Evolutionary conservation across 1,140 invertebrate species (phyloP).

Genomic region (Brachionus calyciflorus): DNA sequence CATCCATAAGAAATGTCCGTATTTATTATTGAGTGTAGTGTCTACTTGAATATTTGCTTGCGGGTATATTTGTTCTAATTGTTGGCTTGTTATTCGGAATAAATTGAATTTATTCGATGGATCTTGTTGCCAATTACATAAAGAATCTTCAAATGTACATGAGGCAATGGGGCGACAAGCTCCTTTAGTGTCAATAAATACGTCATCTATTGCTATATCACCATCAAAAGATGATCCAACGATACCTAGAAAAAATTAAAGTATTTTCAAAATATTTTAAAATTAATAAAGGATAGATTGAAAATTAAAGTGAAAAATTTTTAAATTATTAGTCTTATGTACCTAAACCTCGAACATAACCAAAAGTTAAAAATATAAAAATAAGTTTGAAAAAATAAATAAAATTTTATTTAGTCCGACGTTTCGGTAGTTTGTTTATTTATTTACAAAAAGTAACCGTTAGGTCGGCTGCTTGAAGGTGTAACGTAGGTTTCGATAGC

Average conservation of each 20-base stretch:
- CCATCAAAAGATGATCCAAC: slow-evolving; percentile 69
- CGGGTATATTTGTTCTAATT: neutral
- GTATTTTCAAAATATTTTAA: too few relatives aligned
- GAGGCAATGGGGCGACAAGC: slow-evolving; percentile 48
- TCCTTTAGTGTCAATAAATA: slow-evolving; percentile 52
- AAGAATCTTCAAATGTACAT: slow-evolving; percentile 51
- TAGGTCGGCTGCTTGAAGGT: too few relatives aligned
- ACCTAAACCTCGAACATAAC: slow-evolving; percentile 68
- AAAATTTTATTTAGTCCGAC: too few relatives aligned
- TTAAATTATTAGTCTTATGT: too few relatives aligned
- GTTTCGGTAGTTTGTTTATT: too few relatives aligned
- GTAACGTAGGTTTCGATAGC: too few relatives aligned
- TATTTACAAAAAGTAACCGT: too few relatives aligned
- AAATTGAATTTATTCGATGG: slow-evolving; percentile 24
- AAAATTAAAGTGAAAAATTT: too few relatives aligned
- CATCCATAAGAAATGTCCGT: slow-evolving; percentile 47
- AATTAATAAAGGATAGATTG: too few relatives aligned
- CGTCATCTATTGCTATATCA: slow-evolving; percentile 72
- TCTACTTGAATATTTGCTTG: slow-evolving; percentile 11
- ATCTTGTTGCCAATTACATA: slow-evolving; percentile 48
- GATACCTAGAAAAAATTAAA: too few relatives aligned
- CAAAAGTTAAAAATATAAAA: slow-evolving; percentile 51
- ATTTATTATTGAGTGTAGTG: neutral
- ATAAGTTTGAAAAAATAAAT: neutral
- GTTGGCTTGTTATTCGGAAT: slow-evolving; percentile 19